These are phyloP conservation scores for Streblospio benedicti DNA, from an alignment of 1,140 invertebrate genomes.

Conservation along the genomic window DNA sequence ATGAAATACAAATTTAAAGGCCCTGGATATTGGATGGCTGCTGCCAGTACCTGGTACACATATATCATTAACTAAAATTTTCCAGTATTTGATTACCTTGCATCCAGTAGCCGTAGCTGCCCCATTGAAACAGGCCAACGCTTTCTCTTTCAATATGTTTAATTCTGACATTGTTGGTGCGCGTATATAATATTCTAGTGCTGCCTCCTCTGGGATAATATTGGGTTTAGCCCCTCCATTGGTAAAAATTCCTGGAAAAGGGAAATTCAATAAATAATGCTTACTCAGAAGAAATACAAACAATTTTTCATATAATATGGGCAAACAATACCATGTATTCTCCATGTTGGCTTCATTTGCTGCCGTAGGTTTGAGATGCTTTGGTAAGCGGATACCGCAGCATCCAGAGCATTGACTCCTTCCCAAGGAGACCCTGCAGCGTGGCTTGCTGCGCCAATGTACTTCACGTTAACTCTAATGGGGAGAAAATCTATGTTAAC, in stretches of 20 bases:
- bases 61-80: too few species aligned
- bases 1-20: too few species aligned
- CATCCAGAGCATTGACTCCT: conserved; percentile 31
- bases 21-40: too few species aligned
- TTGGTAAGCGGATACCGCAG: conserved; percentile 25
- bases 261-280: not conserved
- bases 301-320: not conserved
- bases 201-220: conserved; percentile 41
- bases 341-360: conserved; percentile 26
- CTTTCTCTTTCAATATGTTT: conserved; percentile 27
- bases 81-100: too few species aligned
- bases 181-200: conserved; percentile 34
- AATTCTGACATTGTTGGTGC: conserved; percentile 32
- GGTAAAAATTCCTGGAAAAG: conserved; percentile 31
- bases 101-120: conserved; percentile 42
- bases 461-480: conserved; percentile 18
- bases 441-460: conserved; percentile 25
- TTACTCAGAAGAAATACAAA: not conserved
- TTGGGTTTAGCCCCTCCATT: conserved; percentile 43
- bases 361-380: conserved; percentile 24
- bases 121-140: conserved; percentile 33
- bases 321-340: conserved; percentile 30
- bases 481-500: not conserved
- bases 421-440: conserved; percentile 29
- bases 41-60: too few species aligned